phyloP scores from a whole-genome alignment of 1,140 invertebrate genomes.

The Apis florea region DNA sequence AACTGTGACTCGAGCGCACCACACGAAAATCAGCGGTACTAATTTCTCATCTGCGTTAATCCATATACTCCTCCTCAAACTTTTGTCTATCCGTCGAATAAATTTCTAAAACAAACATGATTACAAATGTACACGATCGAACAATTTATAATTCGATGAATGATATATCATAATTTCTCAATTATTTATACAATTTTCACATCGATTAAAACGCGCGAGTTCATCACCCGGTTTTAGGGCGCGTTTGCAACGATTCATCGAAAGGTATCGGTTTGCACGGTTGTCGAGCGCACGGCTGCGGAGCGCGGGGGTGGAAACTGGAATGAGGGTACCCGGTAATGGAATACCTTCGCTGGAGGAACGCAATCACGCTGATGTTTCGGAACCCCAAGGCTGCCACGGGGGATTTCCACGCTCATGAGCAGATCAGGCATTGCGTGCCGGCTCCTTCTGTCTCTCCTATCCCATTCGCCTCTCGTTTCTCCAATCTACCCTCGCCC shows the following conservation, averaged over 20 bases:
- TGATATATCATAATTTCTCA: too few species aligned
- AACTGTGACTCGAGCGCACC: too few species aligned
- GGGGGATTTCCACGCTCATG: constrained; percentile 79
- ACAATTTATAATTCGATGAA: too few species aligned
- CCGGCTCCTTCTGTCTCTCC: constrained; percentile 57
- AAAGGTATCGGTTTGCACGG: constrained; percentile 44
- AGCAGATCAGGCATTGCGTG: constrained; percentile 76
- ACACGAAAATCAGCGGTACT: too few species aligned
- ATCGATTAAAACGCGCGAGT: not conserved
- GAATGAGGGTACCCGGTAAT: constrained; percentile 74
- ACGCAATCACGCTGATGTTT: constrained; percentile 81
- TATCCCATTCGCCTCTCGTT: constrained; percentile 51
- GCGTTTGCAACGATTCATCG: constrained; percentile 24
- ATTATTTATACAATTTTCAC: too few species aligned
- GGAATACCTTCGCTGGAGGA: constrained; percentile 78
- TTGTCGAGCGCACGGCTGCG: constrained; percentile 42
- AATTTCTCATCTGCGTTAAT: too few species aligned
- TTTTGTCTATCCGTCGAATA: too few species aligned
- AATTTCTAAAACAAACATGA: too few species aligned
- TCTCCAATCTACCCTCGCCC: constrained; percentile 55
- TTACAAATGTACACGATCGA: too few species aligned
- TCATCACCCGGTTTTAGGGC: constrained; percentile 16
- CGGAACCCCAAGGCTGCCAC: constrained; percentile 77
- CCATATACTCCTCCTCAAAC: too few species aligned
- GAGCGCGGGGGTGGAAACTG: constrained; percentile 58